Percentiles rank a stretch among this genome's conserved stretches.
Evolutionary conservation across 2,113 vertebrate genomes (phyloP).

Genomic region (Xyliphius kryptos): DNA sequence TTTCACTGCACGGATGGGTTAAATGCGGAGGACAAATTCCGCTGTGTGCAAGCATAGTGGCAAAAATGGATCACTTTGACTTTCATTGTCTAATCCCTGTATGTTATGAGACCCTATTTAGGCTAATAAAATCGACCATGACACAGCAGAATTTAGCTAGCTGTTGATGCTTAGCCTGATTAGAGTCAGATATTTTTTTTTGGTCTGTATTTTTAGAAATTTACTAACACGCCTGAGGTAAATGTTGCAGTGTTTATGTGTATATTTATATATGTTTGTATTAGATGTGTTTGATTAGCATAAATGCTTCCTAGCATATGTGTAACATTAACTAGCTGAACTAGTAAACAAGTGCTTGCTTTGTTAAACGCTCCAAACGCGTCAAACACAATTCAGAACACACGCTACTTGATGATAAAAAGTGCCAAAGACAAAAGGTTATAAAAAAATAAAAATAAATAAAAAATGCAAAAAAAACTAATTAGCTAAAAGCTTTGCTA

Average conservation of each 20-base stretch:
- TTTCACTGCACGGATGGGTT: too few relatives aligned
- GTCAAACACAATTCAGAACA: not conserved
- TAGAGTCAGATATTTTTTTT: not conserved
- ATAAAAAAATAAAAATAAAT: not conserved
- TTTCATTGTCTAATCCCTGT: too few relatives aligned
- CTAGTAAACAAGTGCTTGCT: not conserved
- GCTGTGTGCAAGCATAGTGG: too few relatives aligned
- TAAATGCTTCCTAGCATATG: not conserved
- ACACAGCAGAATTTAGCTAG: not conserved
- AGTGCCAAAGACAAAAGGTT: not conserved
- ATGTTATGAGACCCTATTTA: too few relatives aligned
- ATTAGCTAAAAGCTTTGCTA: constrained; percentile 13
- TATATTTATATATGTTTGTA: too few relatives aligned
- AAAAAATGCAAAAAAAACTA: not conserved
- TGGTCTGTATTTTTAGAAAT: not conserved
- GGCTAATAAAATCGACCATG: too few relatives aligned
- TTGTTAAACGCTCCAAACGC: not conserved
- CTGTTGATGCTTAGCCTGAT: not conserved
- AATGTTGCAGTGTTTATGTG: too few relatives aligned
- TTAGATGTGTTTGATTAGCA: too few relatives aligned
- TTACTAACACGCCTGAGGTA: not conserved
- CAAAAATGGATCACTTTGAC: too few relatives aligned
- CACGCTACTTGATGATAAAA: not conserved
- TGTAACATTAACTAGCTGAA: not conserved
- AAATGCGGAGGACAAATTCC: too few relatives aligned